Evolutionary conservation across 2,797 vertebrate species (phyloP).

Genomic region (Danio choprae): DNA sequence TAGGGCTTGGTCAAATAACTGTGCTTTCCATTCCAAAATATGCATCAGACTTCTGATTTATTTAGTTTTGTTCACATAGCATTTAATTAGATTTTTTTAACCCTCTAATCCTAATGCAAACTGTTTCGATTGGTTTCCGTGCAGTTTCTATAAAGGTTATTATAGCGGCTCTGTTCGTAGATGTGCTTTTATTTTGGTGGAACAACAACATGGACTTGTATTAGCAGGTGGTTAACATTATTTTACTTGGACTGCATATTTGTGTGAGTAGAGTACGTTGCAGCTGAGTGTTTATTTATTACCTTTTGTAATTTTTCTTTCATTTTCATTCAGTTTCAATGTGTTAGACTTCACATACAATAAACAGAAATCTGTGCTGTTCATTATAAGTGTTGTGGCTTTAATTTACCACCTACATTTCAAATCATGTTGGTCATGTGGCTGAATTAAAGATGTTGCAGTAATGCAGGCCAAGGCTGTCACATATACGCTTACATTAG

Average conservation of each 20-base stretch:
- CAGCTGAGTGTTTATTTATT: constrained; percentile 85
- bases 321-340: constrained; percentile 72
- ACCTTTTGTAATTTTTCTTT: constrained; percentile 72
- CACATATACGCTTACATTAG: too few relatives aligned
- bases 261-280: constrained; percentile 88
- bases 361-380: constrained; percentile 97
- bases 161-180: constrained; percentile 13
- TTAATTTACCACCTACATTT: background rate
- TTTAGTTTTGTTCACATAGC: background rate
- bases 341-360: constrained; percentile 96
- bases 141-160: constrained; percentile 15
- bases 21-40: constrained; percentile 36
- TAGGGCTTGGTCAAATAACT: constrained; percentile 29
- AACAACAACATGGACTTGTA: constrained; percentile 80
- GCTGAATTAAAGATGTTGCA: too few relatives aligned
- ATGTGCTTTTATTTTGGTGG: constrained; percentile 65
- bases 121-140: constrained; percentile 1
- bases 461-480: too few relatives aligned
- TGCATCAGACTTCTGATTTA: constrained; percentile 21
- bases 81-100: constrained; percentile 12
- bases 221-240: constrained; percentile 85
- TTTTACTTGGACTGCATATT: constrained; percentile 81
- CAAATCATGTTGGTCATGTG: too few relatives aligned
- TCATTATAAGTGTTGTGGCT: constrained; percentile 74
- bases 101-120: background rate